Evolutionary conservation across 2,888 invertebrate species (phyloP).

Genomic region (Microdon myrmicae): DNA sequence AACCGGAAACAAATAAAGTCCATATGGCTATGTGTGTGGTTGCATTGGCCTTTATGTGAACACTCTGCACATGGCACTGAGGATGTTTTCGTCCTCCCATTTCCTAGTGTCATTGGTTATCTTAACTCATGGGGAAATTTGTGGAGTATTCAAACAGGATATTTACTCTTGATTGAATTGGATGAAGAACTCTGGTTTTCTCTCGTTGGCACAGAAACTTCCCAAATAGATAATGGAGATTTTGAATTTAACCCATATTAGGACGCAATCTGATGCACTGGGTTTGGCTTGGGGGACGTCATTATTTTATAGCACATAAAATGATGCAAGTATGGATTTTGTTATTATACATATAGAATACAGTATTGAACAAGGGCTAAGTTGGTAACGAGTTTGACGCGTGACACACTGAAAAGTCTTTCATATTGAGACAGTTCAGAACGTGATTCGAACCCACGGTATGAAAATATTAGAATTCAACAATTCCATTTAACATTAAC

Average conservation of each 20-base stretch:
- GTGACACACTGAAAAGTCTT: too few relatives aligned
- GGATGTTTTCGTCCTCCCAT: conserved; percentile 21
- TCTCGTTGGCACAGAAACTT: conserved; percentile 28
- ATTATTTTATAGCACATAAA: too few relatives aligned
- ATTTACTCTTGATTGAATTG: conserved; percentile 45
- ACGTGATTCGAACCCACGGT: too few relatives aligned
- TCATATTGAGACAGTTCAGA: too few relatives aligned
- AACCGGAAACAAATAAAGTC: conserved; percentile 30
- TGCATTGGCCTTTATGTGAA: neutral
- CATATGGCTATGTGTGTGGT: conserved; percentile 31
- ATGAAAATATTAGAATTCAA: too few relatives aligned
- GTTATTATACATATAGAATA: too few relatives aligned
- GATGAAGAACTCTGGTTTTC: conserved; percentile 6
- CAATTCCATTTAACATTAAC: too few relatives aligned
- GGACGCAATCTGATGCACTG: too few relatives aligned
- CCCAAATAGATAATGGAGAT: conserved; percentile 21
- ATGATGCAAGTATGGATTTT: too few relatives aligned
- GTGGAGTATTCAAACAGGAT: conserved; percentile 48
- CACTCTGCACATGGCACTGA: conserved; percentile 1
- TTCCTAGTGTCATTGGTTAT: conserved; percentile 37
- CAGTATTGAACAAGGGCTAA: too few relatives aligned
- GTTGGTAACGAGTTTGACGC: too few relatives aligned
- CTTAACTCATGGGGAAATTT: conserved; percentile 45
- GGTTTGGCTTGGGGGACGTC: too few relatives aligned
- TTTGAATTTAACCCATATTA: conserved; percentile 27